These are phyloP conservation scores for Semotilus atromaculatus DNA, from an alignment of 2,797 vertebrate genomes.

Conservation along the genomic window DNA sequence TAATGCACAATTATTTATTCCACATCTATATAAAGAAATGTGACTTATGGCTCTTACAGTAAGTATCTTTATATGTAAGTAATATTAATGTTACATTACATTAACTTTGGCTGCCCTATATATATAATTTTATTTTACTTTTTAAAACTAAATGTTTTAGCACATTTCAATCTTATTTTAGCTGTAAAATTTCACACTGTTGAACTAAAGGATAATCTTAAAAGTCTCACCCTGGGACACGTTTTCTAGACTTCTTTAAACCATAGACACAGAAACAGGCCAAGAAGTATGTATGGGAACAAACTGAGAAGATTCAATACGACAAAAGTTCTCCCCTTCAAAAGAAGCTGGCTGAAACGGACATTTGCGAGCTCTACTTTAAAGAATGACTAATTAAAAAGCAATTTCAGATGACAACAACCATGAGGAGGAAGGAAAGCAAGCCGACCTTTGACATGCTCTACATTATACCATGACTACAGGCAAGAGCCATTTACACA, in stretches of 20 bases:
- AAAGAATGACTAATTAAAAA: conserved; percentile 48
- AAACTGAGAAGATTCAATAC: neutral
- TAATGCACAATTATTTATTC: too few species aligned
- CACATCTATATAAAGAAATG: too few species aligned
- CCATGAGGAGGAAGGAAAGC: conserved; percentile 47
- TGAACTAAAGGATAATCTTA: conserved; percentile 8
- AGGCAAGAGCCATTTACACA: conserved; percentile 40
- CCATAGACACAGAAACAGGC: conserved; percentile 38
- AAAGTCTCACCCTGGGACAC: neutral
- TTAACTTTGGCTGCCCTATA: neutral
- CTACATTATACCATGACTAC: conserved; percentile 40
- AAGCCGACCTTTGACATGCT: conserved; percentile 40
- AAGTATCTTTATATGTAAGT: neutral
- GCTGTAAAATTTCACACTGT: neutral
- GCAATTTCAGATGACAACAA: conserved; percentile 37
- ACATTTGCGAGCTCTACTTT: conserved; percentile 34
- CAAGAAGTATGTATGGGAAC: conserved; percentile 38
- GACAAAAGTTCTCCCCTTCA: conserved; percentile 24
- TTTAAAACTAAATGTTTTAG: neutral
- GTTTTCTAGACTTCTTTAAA: conserved; percentile 19
- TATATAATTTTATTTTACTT: too few species aligned
- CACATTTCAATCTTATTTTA: neutral
- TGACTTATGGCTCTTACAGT: too few species aligned
- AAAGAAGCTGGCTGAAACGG: conserved; percentile 15
- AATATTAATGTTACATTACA: neutral